Conservation (phyloP, 1,140 invertebrate species). For the Orius insidiosus region DNA sequence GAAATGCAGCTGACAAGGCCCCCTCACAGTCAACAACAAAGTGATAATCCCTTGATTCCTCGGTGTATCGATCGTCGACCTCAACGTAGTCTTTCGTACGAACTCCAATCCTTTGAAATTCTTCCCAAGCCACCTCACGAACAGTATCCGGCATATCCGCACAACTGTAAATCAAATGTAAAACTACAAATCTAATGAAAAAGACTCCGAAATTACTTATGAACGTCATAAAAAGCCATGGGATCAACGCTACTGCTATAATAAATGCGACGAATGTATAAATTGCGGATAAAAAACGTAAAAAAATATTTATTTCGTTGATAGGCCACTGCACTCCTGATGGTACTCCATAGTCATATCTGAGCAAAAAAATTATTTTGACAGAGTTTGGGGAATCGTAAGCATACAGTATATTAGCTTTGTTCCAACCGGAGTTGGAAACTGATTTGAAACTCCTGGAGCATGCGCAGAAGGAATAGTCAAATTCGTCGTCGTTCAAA, state of each 20-base stretch:
- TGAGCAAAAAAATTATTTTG: too few species aligned
- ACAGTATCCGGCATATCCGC: constrained; percentile 23
- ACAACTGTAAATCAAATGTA: constrained; percentile 23
- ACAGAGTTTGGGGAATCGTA: too few species aligned
- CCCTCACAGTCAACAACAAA: constrained; percentile 41
- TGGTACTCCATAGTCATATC: too few species aligned
- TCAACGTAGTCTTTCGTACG: constrained; percentile 39
- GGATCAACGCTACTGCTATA: constrained; percentile 8
- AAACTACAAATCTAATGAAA: too few species aligned
- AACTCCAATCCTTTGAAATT: constrained; percentile 41
- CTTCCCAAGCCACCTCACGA: constrained; percentile 30
- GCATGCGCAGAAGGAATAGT: too few species aligned
- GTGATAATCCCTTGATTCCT: constrained; percentile 51
- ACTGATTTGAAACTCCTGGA: too few species aligned
- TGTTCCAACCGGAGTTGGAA: too few species aligned
- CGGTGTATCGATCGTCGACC: constrained; percentile 44
- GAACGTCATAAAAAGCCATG: constrained; percentile 10
- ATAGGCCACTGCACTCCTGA: too few species aligned
- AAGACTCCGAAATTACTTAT: too few species aligned
- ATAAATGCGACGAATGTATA: constrained; percentile 15
- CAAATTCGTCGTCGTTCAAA: too few species aligned
- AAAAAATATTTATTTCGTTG: constrained; percentile 7
- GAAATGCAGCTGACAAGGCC: constrained; percentile 21
- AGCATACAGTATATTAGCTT: too few species aligned
- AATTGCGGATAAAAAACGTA: constrained; percentile 6